phyloP scores from a whole-genome alignment of 2,797 vertebrate species.

The Podargus strigoides region DNA sequence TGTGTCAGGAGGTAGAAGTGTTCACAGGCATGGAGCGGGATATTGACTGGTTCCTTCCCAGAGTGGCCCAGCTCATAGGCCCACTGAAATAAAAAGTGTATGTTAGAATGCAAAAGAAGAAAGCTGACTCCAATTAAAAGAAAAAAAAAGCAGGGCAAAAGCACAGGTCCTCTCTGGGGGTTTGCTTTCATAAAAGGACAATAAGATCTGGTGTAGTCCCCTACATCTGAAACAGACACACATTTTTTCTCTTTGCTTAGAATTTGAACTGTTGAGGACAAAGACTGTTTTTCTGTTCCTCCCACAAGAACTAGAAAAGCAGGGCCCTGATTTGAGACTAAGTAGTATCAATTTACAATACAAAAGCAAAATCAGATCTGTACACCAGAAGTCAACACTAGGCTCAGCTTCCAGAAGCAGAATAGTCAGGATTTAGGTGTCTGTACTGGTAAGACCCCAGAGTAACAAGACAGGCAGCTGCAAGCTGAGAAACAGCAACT shows the following conservation, averaged over 20 bases:
- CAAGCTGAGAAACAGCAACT: background rate
- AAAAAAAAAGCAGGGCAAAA: background rate
- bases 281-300: background rate
- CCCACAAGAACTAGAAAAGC: background rate
- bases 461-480: background rate
- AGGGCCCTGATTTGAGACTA: background rate
- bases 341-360: background rate
- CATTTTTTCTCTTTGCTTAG: background rate
- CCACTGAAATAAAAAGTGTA: conserved; percentile 80
- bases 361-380: background rate
- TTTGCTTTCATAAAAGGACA: background rate
- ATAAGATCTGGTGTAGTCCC: background rate
- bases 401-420: background rate
- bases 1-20: conserved; percentile 98
- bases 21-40: conserved; percentile 95
- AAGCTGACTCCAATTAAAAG: background rate
- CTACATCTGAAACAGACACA: background rate
- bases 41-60: conserved; percentile 87
- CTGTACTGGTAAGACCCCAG: background rate
- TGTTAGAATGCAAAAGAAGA: background rate
- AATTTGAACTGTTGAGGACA: background rate
- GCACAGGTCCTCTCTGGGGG: background rate
- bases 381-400: background rate
- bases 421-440: background rate
- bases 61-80: conserved; percentile 95